A percentile compares a stretch with the other conserved stretches of the same genome.
Evolutionary conservation across 2,113 vertebrate species (phyloP).

Genomic region (Zosterops pallidus): DNA sequence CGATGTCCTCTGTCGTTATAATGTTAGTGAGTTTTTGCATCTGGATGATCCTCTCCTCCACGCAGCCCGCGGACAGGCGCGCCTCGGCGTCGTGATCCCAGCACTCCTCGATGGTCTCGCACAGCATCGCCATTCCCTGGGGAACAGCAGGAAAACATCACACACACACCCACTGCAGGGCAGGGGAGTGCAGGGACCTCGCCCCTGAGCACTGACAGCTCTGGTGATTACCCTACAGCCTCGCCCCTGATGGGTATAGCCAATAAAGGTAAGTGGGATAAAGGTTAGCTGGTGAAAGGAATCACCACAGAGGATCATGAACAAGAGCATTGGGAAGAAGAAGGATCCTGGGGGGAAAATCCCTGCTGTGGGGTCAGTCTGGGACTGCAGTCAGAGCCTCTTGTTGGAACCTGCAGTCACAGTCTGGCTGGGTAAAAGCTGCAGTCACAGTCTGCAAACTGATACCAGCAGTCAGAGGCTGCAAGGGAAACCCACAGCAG

Average conservation of each 20-base stretch:
- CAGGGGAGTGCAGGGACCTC: too few species aligned
- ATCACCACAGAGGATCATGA: neutral
- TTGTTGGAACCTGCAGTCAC: neutral
- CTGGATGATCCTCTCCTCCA: conserved; percentile 94
- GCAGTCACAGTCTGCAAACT: too few species aligned
- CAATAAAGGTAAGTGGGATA: neutral
- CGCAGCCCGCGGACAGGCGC: conserved; percentile 92
- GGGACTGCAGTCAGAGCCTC: neutral
- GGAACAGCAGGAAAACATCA: accelerated
- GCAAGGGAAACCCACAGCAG: neutral
- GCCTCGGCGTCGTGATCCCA: conserved; percentile 99
- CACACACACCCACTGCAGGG: neutral
- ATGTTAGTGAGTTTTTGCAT: conserved; percentile 94
- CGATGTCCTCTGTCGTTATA: conserved; percentile 94
- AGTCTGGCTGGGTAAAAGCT: too few species aligned
- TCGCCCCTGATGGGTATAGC: neutral
- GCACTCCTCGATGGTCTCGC: conserved; percentile 97
- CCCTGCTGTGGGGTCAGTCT: neutral
- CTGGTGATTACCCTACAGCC: neutral
- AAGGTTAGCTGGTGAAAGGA: neutral
- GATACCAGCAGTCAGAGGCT: neutral
- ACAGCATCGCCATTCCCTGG: conserved; percentile 95
- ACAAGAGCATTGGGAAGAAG: too few species aligned
- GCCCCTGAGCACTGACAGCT: neutral
- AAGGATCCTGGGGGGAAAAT: neutral